Evolutionary conservation across 1,140 invertebrate genomes (phyloP), one percentile per base, ranked within the genome.

Genomic region (Diachasmimorpha longicaudata): DNA sequence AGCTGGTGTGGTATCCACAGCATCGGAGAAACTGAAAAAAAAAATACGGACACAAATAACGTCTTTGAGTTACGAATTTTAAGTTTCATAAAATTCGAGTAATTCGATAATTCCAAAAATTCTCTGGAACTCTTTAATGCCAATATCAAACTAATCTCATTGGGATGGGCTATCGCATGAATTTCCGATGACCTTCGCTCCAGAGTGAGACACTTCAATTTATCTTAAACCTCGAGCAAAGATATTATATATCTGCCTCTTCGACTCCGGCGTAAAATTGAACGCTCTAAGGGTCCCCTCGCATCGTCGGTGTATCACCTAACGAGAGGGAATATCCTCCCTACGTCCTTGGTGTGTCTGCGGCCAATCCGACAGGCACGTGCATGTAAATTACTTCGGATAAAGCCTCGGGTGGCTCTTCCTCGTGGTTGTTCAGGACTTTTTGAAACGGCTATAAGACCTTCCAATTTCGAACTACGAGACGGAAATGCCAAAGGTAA

Each of bases 1-100:
- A 97, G 90, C 86, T 97, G 96, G 88, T 97, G 95, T 0, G 96
- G 95, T 82, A 97, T 96, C 94, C 92, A 95, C 67, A 96, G 88
- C 94, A 95, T 95, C 9, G 96, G 96, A 6, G 96, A 94, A 90
- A 97, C 96, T 97, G 90, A 23, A 92, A n/a, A n/a, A n/a, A n/a
- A n/a, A n/a, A n/a, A n/a, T n/a, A 92, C 78, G 81, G 74, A 84
- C 78, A 21, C 9, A n/a, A 19, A n/a, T 23, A 76, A 52, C 52
- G 19, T 55, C 13, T 25, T 48, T 71, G 0, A 48, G 48, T 19
- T 52, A 36, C 8, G 4, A 23, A 23, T 9, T 0, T 11, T 31
- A 21, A 21, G 5, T 8, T 11, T 10, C 4, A 39, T 39, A 39
- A 39, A 39, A 39, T 5, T 31, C 6, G 2, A 31, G 31, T 31